phyloP scores from a whole-genome alignment of 2,797 vertebrate species.

The Pampus argenteus region DNA sequence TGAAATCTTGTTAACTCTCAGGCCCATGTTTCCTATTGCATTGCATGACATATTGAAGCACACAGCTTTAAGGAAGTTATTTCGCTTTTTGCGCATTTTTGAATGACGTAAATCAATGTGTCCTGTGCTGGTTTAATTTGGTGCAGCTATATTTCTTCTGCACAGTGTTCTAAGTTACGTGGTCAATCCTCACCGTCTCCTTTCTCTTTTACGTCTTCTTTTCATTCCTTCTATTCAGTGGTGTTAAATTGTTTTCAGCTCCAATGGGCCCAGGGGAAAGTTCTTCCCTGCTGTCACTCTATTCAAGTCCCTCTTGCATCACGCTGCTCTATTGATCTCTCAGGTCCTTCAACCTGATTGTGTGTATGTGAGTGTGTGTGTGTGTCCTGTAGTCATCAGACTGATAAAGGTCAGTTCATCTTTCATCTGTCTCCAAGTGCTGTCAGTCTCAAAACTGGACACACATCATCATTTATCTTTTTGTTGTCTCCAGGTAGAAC shows the following conservation, averaged over 20 bases:
- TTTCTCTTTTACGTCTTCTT: conserved; percentile 17
- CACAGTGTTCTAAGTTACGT: background rate
- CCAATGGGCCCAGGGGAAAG: conserved; percentile 48
- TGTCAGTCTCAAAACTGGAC: conserved; percentile 34
- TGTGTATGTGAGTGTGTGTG: conserved; percentile 31
- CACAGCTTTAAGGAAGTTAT: conserved; percentile 37
- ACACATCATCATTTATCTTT: conserved; percentile 22
- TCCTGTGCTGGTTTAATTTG: conserved; percentile 25
- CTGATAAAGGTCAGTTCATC: conserved; percentile 71
- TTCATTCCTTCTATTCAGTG: conserved; percentile 31
- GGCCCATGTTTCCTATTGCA: conserved; percentile 41
- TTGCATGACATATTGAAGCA: conserved; percentile 36
- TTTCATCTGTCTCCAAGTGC: conserved; percentile 47
- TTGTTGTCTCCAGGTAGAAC: conserved; percentile 6
- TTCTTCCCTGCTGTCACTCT: conserved; percentile 60
- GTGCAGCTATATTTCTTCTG: conserved; percentile 31
- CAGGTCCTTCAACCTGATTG: conserved; percentile 51
- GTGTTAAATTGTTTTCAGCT: conserved; percentile 60
- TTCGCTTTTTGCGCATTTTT: conserved; percentile 39
- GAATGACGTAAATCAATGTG: conserved; percentile 34
- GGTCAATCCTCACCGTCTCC: conserved; percentile 26
- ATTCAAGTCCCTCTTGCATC: conserved; percentile 56
- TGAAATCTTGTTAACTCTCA: conserved; percentile 53
- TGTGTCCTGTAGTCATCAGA: conserved; percentile 52
- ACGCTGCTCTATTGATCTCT: conserved; percentile 68